phyloP scores from a whole-genome alignment of 2,113 vertebrate genomes.

The Myotis davidii region DNA sequence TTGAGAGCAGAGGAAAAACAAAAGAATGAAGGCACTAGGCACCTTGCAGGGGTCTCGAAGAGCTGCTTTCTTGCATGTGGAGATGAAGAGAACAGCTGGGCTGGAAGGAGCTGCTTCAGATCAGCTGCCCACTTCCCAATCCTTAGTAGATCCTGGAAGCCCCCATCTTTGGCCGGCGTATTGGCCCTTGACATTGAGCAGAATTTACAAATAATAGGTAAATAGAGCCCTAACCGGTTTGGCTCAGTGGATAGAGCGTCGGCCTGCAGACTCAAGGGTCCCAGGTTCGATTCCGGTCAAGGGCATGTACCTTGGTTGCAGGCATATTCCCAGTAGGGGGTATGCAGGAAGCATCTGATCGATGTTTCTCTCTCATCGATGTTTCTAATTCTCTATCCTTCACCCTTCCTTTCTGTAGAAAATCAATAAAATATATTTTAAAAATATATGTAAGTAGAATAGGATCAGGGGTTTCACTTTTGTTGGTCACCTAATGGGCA shows the following conservation, averaged over 20 bases:
- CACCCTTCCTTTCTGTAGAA: too few species aligned
- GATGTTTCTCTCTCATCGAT: too few species aligned
- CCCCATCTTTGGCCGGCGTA: not conserved
- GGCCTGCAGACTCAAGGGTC: too few species aligned
- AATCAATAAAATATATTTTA: too few species aligned
- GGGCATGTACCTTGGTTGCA: too few species aligned
- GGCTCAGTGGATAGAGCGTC: too few species aligned
- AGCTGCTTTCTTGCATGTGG: not conserved
- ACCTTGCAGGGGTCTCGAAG: not conserved
- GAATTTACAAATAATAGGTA: not conserved
- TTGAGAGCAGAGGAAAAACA: not conserved
- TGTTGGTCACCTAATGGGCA: not conserved
- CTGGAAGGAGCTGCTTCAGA: not conserved
- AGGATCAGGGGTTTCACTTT: not conserved
- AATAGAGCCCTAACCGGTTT: too few species aligned
- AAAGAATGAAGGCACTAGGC: not conserved
- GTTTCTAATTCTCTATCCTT: too few species aligned
- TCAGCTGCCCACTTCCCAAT: not conserved
- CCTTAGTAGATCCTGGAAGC: not conserved
- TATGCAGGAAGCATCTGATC: too few species aligned
- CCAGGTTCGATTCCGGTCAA: too few species aligned
- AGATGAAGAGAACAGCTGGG: not conserved
- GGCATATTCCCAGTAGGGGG: too few species aligned
- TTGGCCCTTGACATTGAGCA: not conserved
- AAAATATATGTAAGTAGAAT: not conserved